Evolutionary conservation across 2,113 vertebrate species (phyloP).

Genomic region (Heterochromis multidens): DNA sequence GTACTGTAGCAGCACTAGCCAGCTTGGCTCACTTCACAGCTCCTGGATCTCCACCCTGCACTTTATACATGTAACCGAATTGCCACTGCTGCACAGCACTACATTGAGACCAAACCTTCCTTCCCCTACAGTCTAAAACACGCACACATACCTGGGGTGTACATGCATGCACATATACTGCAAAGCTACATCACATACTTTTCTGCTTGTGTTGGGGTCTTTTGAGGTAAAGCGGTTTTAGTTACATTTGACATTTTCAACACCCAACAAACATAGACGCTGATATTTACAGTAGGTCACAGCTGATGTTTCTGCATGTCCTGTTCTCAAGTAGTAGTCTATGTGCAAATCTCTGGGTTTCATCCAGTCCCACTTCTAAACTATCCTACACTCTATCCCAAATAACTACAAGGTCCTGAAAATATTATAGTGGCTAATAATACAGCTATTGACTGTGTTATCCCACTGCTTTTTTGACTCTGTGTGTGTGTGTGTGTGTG

Average conservation of each 20-base stretch:
- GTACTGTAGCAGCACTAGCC: constrained; percentile 50
- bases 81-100: constrained; percentile 6
- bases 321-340: neutral
- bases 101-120: neutral
- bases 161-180: neutral
- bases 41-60: constrained; percentile 60
- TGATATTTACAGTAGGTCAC: constrained; percentile 12
- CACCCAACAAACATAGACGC: constrained; percentile 1
- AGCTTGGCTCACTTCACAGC: constrained; percentile 53
- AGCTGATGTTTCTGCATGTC: neutral
- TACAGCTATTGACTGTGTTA: constrained; percentile 28
- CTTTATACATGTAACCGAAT: constrained; percentile 72
- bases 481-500: neutral
- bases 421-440: constrained; percentile 45
- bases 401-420: constrained; percentile 7
- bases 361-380: neutral
- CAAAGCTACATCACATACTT: neutral
- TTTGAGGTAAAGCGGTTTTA: constrained; percentile 12
- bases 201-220: neutral
- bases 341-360: neutral
- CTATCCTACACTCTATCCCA: neutral
- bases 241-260: constrained; percentile 16
- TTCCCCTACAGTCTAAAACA: neutral
- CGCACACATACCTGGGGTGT: neutral
- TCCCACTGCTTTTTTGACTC: neutral